Evolutionary conservation across 2,113 vertebrate species (phyloP).

Genomic region (Rhegmatorhina hoffmannsi): DNA sequence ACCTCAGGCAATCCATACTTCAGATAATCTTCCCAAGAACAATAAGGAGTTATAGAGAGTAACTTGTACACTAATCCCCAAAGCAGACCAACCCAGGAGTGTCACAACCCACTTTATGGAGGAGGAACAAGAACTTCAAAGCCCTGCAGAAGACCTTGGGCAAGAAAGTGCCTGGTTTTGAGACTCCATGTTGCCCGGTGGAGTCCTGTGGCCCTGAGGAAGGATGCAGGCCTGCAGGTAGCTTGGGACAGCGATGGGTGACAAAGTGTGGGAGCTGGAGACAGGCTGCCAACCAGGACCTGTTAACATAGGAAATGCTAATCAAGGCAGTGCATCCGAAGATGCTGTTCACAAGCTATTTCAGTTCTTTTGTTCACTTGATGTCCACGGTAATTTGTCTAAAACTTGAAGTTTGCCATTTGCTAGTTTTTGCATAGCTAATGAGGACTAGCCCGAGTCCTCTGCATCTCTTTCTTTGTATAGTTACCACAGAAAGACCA

Average conservation of each 20-base stretch:
- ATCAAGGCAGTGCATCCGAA: neutral
- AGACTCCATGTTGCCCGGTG: neutral
- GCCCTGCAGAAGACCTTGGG: neutral
- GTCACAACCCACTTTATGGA: neutral
- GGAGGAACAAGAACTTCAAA: neutral
- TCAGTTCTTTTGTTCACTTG: neutral
- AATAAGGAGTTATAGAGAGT: neutral
- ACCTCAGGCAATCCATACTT: neutral
- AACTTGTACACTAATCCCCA: neutral
- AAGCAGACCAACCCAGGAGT: neutral
- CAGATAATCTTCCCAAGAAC: neutral
- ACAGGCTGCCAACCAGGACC: neutral
- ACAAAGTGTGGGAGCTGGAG: neutral
- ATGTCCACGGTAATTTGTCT: neutral
- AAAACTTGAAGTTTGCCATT: neutral
- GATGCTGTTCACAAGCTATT: neutral
- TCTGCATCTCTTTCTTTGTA: neutral
- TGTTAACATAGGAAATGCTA: neutral
- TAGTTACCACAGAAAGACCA: neutral
- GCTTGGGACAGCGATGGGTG: rapidly evolving
- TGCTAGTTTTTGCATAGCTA: neutral
- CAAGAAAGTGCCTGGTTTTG: rapidly evolving
- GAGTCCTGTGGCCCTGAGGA: rapidly evolving
- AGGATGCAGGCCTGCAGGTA: neutral
- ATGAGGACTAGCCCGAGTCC: neutral